Evolutionary conservation across 2,113 vertebrate species (phyloP).

Genomic region (Hydrolagus affinis): DNA sequence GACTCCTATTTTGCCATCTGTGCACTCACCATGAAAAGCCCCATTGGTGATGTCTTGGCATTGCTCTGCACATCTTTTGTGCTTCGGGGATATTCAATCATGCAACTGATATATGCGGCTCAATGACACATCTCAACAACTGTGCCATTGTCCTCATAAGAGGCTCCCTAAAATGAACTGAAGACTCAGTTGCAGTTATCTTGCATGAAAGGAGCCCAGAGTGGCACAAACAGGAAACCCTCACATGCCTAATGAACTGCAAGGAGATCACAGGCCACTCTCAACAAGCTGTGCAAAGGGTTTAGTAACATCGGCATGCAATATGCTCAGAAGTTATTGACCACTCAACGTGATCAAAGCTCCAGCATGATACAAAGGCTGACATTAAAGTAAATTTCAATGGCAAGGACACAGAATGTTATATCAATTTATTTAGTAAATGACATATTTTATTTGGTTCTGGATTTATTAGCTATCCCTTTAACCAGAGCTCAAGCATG

Average conservation of each 20-base stretch:
- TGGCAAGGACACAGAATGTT: neutral
- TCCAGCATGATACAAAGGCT: neutral
- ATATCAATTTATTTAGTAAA: neutral
- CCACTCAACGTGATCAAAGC: neutral
- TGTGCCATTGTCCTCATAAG: conserved; percentile 45
- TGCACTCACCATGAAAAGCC: conserved; percentile 55
- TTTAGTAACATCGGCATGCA: neutral
- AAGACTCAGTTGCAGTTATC: conserved; percentile 46
- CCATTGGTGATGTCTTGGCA: conserved; percentile 52
- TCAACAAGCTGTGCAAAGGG: conserved; percentile 5
- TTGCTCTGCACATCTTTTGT: conserved; percentile 52
- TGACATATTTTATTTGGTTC: neutral
- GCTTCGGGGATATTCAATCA: conserved; percentile 60
- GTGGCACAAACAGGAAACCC: conserved; percentile 55
- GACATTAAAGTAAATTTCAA: neutral
- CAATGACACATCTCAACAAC: conserved; percentile 62
- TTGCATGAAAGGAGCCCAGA: conserved; percentile 42
- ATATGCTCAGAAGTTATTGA: neutral
- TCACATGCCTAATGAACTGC: conserved; percentile 52
- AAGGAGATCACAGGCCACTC: conserved; percentile 58
- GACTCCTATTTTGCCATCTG: conserved; percentile 50
- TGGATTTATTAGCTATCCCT: too few species aligned
- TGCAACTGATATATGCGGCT: conserved; percentile 57
- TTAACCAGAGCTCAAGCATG: too few species aligned
- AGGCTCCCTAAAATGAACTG: conserved; percentile 37